These are phyloP conservation scores for Coranthus polyacanthus DNA, from an alignment of 2,797 vertebrate genomes.

Conservation along the genomic window DNA sequence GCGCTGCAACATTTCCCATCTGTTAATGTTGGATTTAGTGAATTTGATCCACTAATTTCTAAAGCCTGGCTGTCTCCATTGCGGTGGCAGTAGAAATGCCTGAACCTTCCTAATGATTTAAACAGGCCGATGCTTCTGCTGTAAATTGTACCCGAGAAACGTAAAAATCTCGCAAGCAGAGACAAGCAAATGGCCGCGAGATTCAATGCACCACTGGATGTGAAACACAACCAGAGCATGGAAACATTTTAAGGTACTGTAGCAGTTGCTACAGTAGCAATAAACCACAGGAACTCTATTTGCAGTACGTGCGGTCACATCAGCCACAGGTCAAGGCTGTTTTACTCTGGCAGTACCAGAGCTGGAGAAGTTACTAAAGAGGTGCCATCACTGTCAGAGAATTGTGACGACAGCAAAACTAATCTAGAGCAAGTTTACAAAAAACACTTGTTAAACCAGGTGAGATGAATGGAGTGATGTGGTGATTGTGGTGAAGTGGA, in stretches of 20 bases:
- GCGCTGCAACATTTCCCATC: slow-evolving; percentile 49
- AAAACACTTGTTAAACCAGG: too few relatives aligned
- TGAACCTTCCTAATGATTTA: slow-evolving; percentile 61
- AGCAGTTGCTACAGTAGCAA: slow-evolving; percentile 31
- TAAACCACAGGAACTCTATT: slow-evolving; percentile 46
- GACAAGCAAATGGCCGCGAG: slow-evolving; percentile 41
- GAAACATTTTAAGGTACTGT: slow-evolving; percentile 54
- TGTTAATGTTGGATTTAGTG: slow-evolving; percentile 44
- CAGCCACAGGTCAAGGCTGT: slow-evolving; percentile 38
- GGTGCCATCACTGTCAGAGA: neutral
- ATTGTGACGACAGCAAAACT: neutral
- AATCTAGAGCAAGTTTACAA: neutral
- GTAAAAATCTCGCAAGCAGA: slow-evolving; percentile 40
- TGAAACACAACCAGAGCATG: slow-evolving; percentile 61
- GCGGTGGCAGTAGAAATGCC: slow-evolving; percentile 52
- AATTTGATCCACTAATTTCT: slow-evolving; percentile 57
- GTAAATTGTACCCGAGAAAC: slow-evolving; percentile 55
- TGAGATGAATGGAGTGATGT: neutral
- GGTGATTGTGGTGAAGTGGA: neutral
- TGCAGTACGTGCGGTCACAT: slow-evolving; percentile 63
- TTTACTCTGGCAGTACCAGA: slow-evolving; percentile 20
- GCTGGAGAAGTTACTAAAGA: slow-evolving; percentile 1
- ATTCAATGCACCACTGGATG: slow-evolving; percentile 32
- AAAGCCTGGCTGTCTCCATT: slow-evolving; percentile 38
- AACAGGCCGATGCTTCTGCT: slow-evolving; percentile 60